These are phyloP conservation scores for Valencia hispanica DNA, from an alignment of 2,797 vertebrate species.

Conservation along the genomic window DNA sequence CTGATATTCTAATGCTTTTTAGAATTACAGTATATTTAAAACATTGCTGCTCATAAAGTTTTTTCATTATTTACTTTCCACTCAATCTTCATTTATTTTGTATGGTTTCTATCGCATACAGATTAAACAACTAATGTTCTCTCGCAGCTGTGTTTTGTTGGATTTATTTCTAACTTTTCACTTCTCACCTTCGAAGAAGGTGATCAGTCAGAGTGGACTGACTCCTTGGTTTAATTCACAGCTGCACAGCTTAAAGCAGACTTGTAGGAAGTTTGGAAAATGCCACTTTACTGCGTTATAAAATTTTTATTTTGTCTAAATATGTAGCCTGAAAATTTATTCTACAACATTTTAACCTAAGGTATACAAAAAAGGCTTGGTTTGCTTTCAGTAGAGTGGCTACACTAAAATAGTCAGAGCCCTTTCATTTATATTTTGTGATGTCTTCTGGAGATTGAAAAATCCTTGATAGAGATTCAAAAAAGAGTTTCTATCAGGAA, in stretches of 20 bases:
- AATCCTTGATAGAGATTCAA: too few relatives aligned
- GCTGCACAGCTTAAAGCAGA: neutral
- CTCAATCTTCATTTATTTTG: neutral
- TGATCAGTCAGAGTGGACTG: neutral
- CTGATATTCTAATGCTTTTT: neutral
- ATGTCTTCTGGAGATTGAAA: too few relatives aligned
- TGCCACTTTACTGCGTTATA: neutral
- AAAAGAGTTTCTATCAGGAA: too few relatives aligned
- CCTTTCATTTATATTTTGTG: too few relatives aligned
- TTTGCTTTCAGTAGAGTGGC: neutral
- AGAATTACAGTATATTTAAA: neutral
- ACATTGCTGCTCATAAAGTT: neutral
- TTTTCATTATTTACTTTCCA: neutral
- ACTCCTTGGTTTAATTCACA: neutral
- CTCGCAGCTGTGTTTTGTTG: neutral
- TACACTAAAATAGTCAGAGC: neutral
- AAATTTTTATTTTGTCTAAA: neutral
- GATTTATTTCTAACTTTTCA: neutral
- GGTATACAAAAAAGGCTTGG: neutral
- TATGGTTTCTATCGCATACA: neutral
- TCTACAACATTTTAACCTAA: neutral
- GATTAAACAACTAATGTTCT: neutral
- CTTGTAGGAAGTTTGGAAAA: neutral
- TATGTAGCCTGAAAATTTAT: neutral
- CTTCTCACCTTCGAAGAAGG: neutral